phyloP scores from a whole-genome alignment of 2,888 invertebrate genomes.

The Caenorhabditis sp. region DNA sequence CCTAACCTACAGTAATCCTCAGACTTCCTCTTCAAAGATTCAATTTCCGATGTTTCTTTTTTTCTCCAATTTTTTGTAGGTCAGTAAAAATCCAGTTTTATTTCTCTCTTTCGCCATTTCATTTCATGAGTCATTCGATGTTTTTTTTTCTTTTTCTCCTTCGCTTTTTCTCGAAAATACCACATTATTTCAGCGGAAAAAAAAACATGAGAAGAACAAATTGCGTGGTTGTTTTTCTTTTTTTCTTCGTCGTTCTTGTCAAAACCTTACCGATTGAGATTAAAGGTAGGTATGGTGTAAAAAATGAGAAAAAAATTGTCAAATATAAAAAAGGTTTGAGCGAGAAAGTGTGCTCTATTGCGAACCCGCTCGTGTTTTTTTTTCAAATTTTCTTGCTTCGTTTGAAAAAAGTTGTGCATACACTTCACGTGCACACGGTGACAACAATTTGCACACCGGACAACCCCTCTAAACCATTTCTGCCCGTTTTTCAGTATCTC shows the following conservation, averaged over 20 bases:
- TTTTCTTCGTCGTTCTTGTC: conserved; percentile 4
- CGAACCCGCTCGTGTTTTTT: no score
- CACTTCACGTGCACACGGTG: no score
- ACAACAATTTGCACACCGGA: no score
- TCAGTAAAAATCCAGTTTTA: neutral
- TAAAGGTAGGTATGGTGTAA: conserved; percentile 12
- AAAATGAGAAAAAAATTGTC: neutral
- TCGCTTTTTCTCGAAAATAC: no score
- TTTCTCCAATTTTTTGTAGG: neutral
- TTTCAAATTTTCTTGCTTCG: no score
- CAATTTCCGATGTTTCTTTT: neutral
- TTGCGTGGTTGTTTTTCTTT: neutral
- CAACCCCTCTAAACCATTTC: no score
- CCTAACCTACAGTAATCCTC: no score
- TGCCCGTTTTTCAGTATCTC: no score
- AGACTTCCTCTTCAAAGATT: neutral
- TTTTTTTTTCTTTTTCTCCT: neutral
- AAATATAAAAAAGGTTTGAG: neutral
- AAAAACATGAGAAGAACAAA: neutral
- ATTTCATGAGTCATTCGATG: neutral
- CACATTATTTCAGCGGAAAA: neutral
- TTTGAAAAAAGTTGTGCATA: no score
- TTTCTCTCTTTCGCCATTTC: neutral
- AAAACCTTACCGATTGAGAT: conserved; percentile 23
- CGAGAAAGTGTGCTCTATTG: no score